Conservation (phyloP, 2,888 invertebrate species). For the Cheilosia impressa region DNA sequence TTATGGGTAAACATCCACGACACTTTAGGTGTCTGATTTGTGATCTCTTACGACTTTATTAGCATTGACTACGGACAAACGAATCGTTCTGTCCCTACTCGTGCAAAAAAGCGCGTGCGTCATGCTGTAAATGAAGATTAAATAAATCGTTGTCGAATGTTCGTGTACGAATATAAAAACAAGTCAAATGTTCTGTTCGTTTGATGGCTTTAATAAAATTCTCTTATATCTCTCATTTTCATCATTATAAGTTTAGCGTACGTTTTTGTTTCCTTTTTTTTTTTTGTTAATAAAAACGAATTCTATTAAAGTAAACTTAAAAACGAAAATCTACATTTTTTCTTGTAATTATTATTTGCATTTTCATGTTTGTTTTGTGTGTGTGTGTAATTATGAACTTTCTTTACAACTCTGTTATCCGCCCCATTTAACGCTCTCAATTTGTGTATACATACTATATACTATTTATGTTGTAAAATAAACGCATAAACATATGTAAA, state of each 20-base stretch:
- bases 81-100: too few species aligned
- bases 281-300: conserved; percentile 70
- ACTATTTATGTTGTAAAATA: conserved; percentile 20
- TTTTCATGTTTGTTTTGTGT: conserved; percentile 37
- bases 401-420: conserved; percentile 49
- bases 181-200: conserved; percentile 42
- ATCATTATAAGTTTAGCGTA: conserved; percentile 67
- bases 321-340: conserved; percentile 46
- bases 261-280: conserved; percentile 50
- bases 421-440: conserved; percentile 29
- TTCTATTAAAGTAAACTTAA: conserved; percentile 63
- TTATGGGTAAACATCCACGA: too few species aligned
- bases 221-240: conserved; percentile 62
- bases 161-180: neutral
- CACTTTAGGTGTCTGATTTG: too few species aligned
- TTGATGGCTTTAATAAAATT: conserved; percentile 73
- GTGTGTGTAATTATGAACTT: conserved; percentile 56
- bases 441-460: conserved; percentile 36
- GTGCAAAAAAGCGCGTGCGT: too few species aligned
- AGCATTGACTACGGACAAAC: too few species aligned
- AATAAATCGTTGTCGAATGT: too few species aligned
- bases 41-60: too few species aligned
- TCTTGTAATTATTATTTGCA: conserved; percentile 47
- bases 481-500: neutral
- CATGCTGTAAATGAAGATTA: too few species aligned